These are phyloP conservation scores for Spinus olivaceus DNA, from an alignment of 2,797 vertebrate genomes.

Conservation along the genomic window DNA sequence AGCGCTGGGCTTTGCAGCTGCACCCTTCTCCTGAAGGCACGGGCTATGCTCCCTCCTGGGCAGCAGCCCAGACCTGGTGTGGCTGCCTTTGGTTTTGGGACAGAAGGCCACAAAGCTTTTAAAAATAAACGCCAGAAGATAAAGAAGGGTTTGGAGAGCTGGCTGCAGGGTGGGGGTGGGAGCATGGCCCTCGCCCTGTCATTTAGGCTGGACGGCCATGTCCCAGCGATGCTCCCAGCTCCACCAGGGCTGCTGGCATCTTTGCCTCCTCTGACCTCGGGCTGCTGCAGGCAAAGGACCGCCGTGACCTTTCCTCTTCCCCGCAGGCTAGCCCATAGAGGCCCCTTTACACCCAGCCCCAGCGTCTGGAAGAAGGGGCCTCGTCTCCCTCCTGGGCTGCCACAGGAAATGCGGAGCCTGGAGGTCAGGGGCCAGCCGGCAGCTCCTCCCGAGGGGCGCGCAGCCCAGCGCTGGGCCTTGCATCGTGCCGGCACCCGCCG, in stretches of 20 bases:
- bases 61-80: neutral
- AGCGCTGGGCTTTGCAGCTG: neutral
- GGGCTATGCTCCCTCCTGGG: neutral
- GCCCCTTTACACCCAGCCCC: neutral
- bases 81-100: conserved; percentile 56
- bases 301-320: neutral
- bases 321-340: neutral
- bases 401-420: conserved; percentile 64
- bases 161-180: neutral
- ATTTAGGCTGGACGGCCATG: neutral
- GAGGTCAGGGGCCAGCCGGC: conserved; percentile 61
- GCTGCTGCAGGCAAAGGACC: neutral
- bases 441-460: conserved; percentile 45
- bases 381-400: conserved; percentile 33
- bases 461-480: neutral
- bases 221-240: neutral
- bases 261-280: neutral
- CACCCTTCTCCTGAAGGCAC: neutral
- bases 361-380: conserved; percentile 47
- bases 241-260: neutral
- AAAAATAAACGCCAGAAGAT: conserved; percentile 67
- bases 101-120: conserved; percentile 66
- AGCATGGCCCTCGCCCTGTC: neutral
- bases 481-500: neutral
- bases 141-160: conserved; percentile 41